Base-by-base conservation (phyloP, 2,797 vertebrate species). In the Spinus pinus region DNA sequence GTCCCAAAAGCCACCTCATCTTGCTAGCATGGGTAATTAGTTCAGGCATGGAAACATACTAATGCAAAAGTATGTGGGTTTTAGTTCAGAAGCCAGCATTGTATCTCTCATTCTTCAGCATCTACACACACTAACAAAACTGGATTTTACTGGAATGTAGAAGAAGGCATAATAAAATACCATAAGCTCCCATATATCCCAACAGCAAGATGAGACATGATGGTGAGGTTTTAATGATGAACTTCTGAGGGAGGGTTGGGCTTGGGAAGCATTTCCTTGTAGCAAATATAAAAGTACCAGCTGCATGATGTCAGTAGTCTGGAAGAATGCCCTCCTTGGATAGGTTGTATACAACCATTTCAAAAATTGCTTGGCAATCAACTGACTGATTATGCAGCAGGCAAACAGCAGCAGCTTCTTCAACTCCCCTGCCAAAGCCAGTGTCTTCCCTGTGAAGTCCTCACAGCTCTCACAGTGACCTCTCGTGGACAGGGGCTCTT, bases 221-320 rank as follows among this genome's bases (percentile, higher is more conserved):
- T 57, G 61, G 61, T 69, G 61, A 89, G 50, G 50, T 91, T 89
- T 85, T 81, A 71, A 51, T 58, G 61, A 74, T 58, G 61, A 93
- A 53, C 74, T 91, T 82, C 71, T 80, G 75, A 79, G 30, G 33
- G 41, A 79, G 83, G 80, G 77, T 54, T 90, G 81, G 90, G 86
- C 74, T 94, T 85, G 75, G 69, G 89, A 95, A 89, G 79, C 28
- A 33, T 74, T 93, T 95, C 86, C 79, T 91, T 87, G 74, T 50
- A 88, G 47, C 47, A 72, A 41, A 74, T 53, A 51, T 82, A 28
- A 33, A 85, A 83, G 81, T 73, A 56, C 53, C 42, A 37, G 60
- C 60, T 73, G 67, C 0, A 1, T 94, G 89, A 89, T 83, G 81
- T 87, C 82, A 91, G 50, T 44, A 74, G 81, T 25, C 50, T 95